Conservation (phyloP, 2,113 vertebrate genomes). For the Todiramphus chloris region DNA sequence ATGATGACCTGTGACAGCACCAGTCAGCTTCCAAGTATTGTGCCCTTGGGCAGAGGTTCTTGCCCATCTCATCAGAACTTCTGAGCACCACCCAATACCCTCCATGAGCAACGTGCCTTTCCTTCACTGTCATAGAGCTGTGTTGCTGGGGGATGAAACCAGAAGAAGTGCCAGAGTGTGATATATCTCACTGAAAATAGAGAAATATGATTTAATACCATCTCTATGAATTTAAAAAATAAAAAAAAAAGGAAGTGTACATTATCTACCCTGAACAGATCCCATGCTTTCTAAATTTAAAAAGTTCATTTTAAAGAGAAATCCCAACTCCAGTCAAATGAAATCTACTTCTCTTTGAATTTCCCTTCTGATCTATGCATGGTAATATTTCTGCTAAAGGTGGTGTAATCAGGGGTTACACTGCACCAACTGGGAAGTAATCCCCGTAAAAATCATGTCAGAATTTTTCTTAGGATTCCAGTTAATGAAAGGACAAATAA, state of each 20-base stretch:
- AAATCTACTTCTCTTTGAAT: not conserved
- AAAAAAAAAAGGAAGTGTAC: not conserved
- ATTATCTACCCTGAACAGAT: not conserved
- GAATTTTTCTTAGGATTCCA: not conserved
- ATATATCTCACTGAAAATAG: not conserved
- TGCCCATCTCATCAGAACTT: rapidly evolving
- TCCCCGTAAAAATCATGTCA: not conserved
- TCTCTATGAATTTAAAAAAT: not conserved
- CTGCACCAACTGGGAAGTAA: not conserved
- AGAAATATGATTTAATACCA: not conserved
- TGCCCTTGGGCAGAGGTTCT: not conserved
- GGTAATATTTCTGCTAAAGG: not conserved
- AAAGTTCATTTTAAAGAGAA: not conserved
- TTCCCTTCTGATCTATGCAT: not conserved
- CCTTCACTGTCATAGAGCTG: rapidly evolving
- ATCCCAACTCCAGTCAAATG: not conserved
- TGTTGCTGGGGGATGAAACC: not conserved
- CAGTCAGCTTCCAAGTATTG: rapidly evolving
- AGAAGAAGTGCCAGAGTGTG: not conserved
- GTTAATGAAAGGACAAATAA: constrained; percentile 40
- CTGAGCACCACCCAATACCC: not conserved
- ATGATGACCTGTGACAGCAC: rapidly evolving
- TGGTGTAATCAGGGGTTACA: not conserved
- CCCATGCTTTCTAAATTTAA: not conserved
- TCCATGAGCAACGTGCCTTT: rapidly evolving